phyloP scores from a whole-genome alignment of 2,888 invertebrate genomes.

The Cephalotes varians region DNA sequence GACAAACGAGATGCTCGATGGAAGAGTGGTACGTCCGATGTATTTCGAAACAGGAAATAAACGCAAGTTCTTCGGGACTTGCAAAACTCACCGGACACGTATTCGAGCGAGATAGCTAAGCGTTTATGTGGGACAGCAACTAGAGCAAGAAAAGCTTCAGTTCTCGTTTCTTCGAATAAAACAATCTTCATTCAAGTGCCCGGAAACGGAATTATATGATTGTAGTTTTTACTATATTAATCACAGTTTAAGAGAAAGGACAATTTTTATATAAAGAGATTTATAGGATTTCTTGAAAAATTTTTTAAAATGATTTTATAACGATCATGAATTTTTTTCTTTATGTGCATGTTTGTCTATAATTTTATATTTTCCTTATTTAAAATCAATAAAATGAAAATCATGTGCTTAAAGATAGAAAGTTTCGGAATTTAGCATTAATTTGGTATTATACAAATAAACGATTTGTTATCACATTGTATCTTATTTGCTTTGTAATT shows the following conservation, averaged over 20 bases:
- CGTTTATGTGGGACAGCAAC: constrained; percentile 28
- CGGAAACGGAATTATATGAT: background rate
- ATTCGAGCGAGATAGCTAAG: constrained; percentile 5
- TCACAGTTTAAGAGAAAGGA: background rate
- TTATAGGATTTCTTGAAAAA: background rate
- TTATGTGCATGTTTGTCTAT: background rate
- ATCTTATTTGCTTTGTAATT: background rate
- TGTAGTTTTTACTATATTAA: background rate
- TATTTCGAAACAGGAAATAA: constrained; percentile 58
- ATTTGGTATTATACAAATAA: constrained; percentile 1
- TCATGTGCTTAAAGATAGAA: background rate
- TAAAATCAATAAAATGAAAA: background rate
- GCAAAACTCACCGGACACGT: constrained; percentile 29
- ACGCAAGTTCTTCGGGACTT: constrained; percentile 57
- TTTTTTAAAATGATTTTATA: background rate
- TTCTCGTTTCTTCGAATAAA: constrained; percentile 23
- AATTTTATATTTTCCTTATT: background rate
- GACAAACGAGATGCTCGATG: constrained; percentile 20
- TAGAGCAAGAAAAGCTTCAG: constrained; percentile 25
- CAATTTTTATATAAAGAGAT: background rate
- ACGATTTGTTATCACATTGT: background rate
- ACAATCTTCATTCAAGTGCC: constrained; percentile 21
- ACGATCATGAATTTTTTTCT: background rate
- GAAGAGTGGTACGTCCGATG: constrained; percentile 33
- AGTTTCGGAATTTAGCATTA: background rate